Conservation (phyloP, 2,113 vertebrate genomes). For the zebrafish (Danio rerio) region DNA sequence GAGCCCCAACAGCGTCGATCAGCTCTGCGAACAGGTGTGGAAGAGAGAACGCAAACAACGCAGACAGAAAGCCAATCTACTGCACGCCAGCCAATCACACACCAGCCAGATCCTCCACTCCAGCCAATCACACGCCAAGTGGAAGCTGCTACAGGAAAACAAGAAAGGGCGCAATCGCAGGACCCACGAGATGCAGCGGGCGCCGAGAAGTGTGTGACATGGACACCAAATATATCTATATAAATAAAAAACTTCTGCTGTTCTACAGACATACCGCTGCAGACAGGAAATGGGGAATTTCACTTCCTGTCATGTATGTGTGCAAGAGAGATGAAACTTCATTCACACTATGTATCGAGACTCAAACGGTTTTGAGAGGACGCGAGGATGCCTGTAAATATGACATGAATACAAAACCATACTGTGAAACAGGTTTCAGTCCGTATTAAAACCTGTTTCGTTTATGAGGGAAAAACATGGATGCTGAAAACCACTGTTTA, state of each 20-base stretch:
- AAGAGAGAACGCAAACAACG: slow-evolving; percentile 94
- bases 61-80: slow-evolving; percentile 82
- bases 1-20: slow-evolving; percentile 94
- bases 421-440: slow-evolving; percentile 22
- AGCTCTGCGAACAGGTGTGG: slow-evolving; percentile 99
- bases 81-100: slow-evolving; percentile 67
- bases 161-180: slow-evolving; percentile 98
- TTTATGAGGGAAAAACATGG: slow-evolving; percentile 53
- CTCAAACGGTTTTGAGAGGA: slow-evolving; percentile 26
- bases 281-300: slow-evolving; percentile 82
- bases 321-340: slow-evolving; percentile 69
- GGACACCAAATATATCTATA: slow-evolving; percentile 31
- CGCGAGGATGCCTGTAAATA: slow-evolving; percentile 56
- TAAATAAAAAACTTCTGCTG: slow-evolving; percentile 46
- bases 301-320: slow-evolving; percentile 73
- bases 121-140: slow-evolving; percentile 82
- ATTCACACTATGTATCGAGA: slow-evolving; percentile 35
- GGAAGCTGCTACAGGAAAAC: slow-evolving; percentile 96
- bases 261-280: slow-evolving; percentile 75
- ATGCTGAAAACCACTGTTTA: slow-evolving; percentile 47
- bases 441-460: slow-evolving; percentile 4
- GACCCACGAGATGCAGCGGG: slow-evolving; percentile 98
- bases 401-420: slow-evolving; percentile 35
- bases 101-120: slow-evolving; percentile 71
- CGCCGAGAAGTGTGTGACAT: slow-evolving; percentile 93